These are phyloP conservation scores for Clunio marinus DNA, from an alignment of 2,888 invertebrate species.

Conservation along the genomic window DNA sequence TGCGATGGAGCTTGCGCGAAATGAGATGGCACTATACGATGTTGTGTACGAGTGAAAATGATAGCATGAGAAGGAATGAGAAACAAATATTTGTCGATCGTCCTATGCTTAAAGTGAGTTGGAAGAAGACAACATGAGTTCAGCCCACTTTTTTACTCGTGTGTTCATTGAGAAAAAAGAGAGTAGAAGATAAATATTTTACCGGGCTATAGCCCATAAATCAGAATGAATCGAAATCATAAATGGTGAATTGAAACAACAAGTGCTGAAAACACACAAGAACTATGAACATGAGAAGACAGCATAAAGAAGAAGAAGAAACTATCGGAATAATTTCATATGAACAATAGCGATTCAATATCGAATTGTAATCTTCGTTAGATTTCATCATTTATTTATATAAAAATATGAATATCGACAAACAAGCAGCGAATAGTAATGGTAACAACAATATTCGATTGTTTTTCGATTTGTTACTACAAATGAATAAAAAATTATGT, in stretches of 20 bases:
- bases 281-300: not conserved
- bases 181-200: not conserved
- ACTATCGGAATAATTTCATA: not conserved
- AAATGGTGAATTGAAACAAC: conserved; percentile 35
- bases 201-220: conserved; percentile 16
- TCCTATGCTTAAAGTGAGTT: not conserved
- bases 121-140: not conserved
- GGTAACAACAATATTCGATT: not conserved
- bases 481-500: conserved; percentile 31
- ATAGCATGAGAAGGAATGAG: not conserved
- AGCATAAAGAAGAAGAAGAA: not conserved
- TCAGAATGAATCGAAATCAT: conserved; percentile 21
- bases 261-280: conserved; percentile 22
- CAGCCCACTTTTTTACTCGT: not conserved
- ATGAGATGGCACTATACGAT: conserved; percentile 16
- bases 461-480: conserved; percentile 20
- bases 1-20: not conserved
- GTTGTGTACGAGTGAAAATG: conserved; percentile 3
- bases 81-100: conserved; percentile 4
- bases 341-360: too few relatives aligned
- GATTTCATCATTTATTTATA: too few relatives aligned
- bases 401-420: not conserved
- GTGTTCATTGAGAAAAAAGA: not conserved
- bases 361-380: too few relatives aligned
- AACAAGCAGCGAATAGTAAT: conserved; percentile 27